These are phyloP conservation scores for Brachyhypopomus gauderio DNA, from an alignment of 2,113 vertebrate genomes.

Conservation along the genomic window DNA sequence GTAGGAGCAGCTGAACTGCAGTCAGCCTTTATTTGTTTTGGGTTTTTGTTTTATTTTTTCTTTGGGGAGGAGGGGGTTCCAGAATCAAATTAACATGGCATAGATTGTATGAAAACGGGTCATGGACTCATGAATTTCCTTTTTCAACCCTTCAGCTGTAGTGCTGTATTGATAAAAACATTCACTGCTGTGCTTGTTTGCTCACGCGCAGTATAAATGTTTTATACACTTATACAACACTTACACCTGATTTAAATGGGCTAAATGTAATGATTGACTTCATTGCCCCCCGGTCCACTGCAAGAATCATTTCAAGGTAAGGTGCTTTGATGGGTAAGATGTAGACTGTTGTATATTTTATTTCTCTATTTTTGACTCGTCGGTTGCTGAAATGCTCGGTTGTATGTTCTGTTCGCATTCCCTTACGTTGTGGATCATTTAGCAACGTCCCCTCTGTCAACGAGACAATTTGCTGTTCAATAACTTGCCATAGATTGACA, in stretches of 20 bases:
- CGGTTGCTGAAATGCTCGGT: constrained; percentile 1
- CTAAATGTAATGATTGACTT: too few relatives aligned
- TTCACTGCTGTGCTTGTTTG: too few relatives aligned
- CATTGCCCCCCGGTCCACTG: neutral
- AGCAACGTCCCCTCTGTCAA: neutral
- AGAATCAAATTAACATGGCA: neutral
- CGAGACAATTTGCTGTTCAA: neutral
- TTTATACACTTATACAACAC: too few relatives aligned
- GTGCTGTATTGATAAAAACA: neutral
- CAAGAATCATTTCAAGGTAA: constrained; percentile 26
- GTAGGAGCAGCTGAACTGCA: constrained; percentile 21
- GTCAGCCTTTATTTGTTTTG: constrained; percentile 10
- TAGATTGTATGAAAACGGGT: neutral
- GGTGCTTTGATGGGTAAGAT: constrained; percentile 8
- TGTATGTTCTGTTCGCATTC: neutral
- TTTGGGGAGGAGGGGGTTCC: too few relatives aligned
- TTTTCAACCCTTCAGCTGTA: neutral
- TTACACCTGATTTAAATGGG: too few relatives aligned
- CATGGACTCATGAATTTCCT: neutral
- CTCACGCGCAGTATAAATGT: neutral
- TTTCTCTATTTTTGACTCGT: neutral
- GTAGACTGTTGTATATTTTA: neutral
- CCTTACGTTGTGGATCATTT: constrained; percentile 3
- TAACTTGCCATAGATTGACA: constrained; percentile 44
- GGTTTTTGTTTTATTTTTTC: too few relatives aligned